phyloP scores from a whole-genome alignment of 1,140 invertebrate species.

The Drosophila malerkotliana region DNA sequence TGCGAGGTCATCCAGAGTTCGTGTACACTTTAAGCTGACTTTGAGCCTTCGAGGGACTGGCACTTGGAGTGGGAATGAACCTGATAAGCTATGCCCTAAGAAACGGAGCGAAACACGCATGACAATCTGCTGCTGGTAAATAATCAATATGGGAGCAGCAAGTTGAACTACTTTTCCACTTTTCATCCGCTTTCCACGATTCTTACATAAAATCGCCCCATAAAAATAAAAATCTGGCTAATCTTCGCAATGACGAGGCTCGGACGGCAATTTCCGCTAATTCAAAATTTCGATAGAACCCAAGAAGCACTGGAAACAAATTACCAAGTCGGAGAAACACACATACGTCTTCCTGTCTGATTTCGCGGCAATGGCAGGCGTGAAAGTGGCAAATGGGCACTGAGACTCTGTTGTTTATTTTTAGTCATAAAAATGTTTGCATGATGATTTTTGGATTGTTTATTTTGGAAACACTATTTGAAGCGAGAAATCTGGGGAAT shows the following conservation, averaged over 20 bases:
- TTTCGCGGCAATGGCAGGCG: conserved; percentile 14
- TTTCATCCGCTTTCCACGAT: conserved; percentile 5
- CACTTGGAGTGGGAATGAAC: conserved; percentile 48
- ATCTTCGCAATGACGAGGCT: conserved; percentile 73
- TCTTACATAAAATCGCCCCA: conserved; percentile 7
- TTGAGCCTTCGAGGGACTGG: conserved; percentile 25
- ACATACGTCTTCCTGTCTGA: not conserved
- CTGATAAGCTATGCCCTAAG: conserved; percentile 39
- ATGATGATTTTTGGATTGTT: conserved; percentile 59
- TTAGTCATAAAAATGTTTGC: conserved; percentile 73
- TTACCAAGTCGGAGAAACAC: conserved; percentile 37
- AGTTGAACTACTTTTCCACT: conserved; percentile 62
- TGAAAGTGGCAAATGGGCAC: conserved; percentile 43
- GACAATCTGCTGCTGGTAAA: conserved; percentile 44
- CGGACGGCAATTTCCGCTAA: conserved; percentile 66
- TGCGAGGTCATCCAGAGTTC: conserved; percentile 58
- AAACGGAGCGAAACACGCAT: conserved; percentile 56
- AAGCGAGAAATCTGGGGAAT: not conserved
- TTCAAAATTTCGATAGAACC: conserved; percentile 40
- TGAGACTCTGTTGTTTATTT: conserved; percentile 63
- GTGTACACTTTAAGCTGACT: conserved; percentile 63
- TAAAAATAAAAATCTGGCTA: conserved; percentile 61
- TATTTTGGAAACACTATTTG: conserved; percentile 31
- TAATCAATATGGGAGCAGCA: conserved; percentile 56
- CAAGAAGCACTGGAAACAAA: conserved; percentile 68